Percentiles rank a stretch among this genome's conserved stretches.
These are phyloP conservation scores for Hexactinellida sp. DNA, from an alignment of 37 sponge, comb jelly and placozoan genomes.

Conservation along the genomic window DNA sequence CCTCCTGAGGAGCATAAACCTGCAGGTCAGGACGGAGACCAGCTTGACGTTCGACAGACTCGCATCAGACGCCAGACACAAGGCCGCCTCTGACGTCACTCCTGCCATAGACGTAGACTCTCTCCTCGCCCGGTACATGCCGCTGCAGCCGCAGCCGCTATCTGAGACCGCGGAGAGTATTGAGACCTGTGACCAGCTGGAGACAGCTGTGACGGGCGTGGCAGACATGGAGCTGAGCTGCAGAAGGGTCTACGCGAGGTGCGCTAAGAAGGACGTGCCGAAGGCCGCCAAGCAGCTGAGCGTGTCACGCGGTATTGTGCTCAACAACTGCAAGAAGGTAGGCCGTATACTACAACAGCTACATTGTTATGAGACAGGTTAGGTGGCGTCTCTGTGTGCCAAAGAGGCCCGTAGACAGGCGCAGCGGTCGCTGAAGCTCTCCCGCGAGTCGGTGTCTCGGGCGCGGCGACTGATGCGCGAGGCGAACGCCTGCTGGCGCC, in stretches of 20 bases:
- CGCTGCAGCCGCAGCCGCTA: background rate
- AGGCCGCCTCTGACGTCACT: background rate
- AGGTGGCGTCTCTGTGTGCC: slow-evolving; percentile 6
- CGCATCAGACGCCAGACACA: background rate
- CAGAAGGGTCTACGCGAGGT: background rate
- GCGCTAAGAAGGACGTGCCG: background rate
- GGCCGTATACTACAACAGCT: background rate
- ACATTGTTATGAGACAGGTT: background rate
- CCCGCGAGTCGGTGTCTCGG: slow-evolving; percentile 18
- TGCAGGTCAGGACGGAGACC: background rate
- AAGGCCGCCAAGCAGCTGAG: background rate
- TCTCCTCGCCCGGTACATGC: background rate
- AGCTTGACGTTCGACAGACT: background rate
- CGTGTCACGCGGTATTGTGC: background rate
- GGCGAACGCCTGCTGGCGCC: slow-evolving; percentile 65
- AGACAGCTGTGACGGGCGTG: background rate
- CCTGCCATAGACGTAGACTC: background rate
- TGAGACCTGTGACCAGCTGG: background rate
- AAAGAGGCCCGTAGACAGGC: slow-evolving; percentile 2
- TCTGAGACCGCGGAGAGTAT: background rate
- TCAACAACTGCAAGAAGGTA: background rate
- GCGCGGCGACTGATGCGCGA: slow-evolving; percentile 61
- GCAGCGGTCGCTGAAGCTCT: background rate
- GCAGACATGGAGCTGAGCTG: background rate
- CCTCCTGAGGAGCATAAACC: background rate